Base-by-base conservation (phyloP, 2,888 invertebrate genomes). In the Nymphalis polychloros region DNA sequence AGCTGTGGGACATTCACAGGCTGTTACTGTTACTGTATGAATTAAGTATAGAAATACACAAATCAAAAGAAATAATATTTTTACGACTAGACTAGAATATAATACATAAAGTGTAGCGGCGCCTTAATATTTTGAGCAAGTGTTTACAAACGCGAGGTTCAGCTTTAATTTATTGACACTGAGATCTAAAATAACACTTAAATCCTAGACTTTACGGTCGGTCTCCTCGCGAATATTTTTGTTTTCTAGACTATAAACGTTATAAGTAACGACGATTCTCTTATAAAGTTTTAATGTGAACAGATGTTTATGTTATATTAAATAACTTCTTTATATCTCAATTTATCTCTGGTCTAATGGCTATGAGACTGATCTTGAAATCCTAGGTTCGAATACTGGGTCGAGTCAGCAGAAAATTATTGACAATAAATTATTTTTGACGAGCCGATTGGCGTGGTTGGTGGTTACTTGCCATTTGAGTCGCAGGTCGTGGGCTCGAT, bases 111-210 rank as follows among this genome's bases (percentile, higher is more conserved):
- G 19, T 41, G 31, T 61, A 47, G 31, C 2, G 5, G 49, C 31
- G 49, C 17, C 23, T 35, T 63, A 20, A 50, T 50, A 62, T 50
- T 49, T 19, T 16, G 1, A n/a, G 31, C 55, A 4, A 41, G 48
- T 50, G 35, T 47, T 48, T 61, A 61, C 46, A 66, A 41, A 53
- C 3, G 8, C 53, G 48, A 48, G 19, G 13, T 31, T 47, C 41
- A 60, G 19, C 62, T 65, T 55, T 17, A 59, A 65, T 55, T 64
- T 59, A 59, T 61, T 5, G 49, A 64, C 59, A 53, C 50, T 6
- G 48, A 41, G 27, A 57, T 66, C 59, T 65, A 65, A 71, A 71
- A 68, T 57, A 71, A 68, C 63, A 61, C 46, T 41, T 63, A 62
- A 62, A 63, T 63, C 49, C 46, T 50, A 49, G 20, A 55, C 41